Base-by-base conservation (phyloP, 2,888 invertebrate genomes). In the Erebia epiphron region DNA sequence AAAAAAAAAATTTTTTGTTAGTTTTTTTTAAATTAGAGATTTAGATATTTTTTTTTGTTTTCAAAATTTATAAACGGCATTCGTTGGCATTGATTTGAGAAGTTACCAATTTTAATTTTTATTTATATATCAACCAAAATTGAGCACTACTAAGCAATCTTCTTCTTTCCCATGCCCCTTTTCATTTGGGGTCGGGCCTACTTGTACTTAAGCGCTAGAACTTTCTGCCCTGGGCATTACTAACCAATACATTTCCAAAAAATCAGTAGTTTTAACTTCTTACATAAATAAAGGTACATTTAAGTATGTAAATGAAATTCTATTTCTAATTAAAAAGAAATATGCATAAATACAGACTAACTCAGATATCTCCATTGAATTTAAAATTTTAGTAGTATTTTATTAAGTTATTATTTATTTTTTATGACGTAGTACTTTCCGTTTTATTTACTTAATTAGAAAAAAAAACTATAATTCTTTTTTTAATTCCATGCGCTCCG, bases 401-500 rank as follows among this genome's bases (percentile, higher is more conserved):
- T 35, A 13, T 54, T 18, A n/a, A 41, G n/a, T 41, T 60, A n/a
- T 61, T 11, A 16, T 57, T 58, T 41, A 43, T 11, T 10, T 41
- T 2, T 41, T 49, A 13, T 26, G 21, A 9, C 7, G 35, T 35
- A 21, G 21, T 57, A 26, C 26, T 57, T 26, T 57, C 5, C 13
- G 56, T 21, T 16, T 52, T 4, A 57, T 57, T 57, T 4, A 26
- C 14, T 57, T 7, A 57, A 57, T 57, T 54, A 54, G 16, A 16
- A 57, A 57, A 21, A 5, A 26, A 57, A 57, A n/a, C n/a, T 21
- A 26, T 58, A 16, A 18, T 54, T 16, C 67, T 75, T 69, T 73
- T 26, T 18, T 18, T 2, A 18, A 72, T 76, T 76, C 67, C 76
- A 76, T 76, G 76, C 76, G 72, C 60, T 11, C 76, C 71, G 62